phyloP scores from a whole-genome alignment of 2,888 invertebrate species.

The Pseudoips prasinana region DNA sequence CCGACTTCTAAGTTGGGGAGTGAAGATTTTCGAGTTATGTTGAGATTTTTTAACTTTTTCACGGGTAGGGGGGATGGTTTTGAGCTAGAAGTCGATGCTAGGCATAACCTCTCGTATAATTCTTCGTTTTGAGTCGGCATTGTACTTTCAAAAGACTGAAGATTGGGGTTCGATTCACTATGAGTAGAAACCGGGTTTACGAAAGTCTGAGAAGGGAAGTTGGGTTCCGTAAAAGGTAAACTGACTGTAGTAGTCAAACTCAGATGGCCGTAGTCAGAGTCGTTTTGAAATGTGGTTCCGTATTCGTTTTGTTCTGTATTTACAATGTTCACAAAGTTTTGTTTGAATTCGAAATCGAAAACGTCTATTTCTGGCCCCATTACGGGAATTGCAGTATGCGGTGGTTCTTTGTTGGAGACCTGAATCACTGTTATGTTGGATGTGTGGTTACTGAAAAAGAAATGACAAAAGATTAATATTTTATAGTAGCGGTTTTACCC shows the following conservation, averaged over 20 bases:
- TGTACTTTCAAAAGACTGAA: neutral
- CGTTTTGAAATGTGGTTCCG: conserved; percentile 56
- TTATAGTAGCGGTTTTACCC: too few relatives aligned
- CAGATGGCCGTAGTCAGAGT: conserved; percentile 66
- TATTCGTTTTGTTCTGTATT: conserved; percentile 65
- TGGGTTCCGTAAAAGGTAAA: conserved; percentile 27
- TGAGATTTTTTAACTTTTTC: conserved; percentile 45
- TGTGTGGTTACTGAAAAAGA: conserved; percentile 43
- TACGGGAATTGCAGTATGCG: conserved; percentile 70
- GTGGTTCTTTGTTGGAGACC: conserved; percentile 77
- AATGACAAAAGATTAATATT: too few relatives aligned
- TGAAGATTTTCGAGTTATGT: conserved; percentile 61
- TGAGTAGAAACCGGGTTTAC: neutral
- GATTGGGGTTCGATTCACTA: neutral
- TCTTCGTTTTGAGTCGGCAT: conserved; percentile 34
- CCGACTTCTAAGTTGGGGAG: conserved; percentile 61
- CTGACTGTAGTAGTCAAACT: conserved; percentile 70
- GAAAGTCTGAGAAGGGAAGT: neutral
- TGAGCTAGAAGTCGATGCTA: conserved; percentile 62
- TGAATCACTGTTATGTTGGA: conserved; percentile 83
- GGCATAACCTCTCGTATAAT: conserved; percentile 62
- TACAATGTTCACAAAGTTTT: conserved; percentile 63
- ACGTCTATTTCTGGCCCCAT: conserved; percentile 55
- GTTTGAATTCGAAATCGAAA: conserved; percentile 65
- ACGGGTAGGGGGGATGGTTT: conserved; percentile 48